Percentiles rank a stretch among this genome's conserved stretches.
phyloP scores from a whole-genome alignment of 1,140 invertebrate genomes.

The Cylas formicarius region DNA sequence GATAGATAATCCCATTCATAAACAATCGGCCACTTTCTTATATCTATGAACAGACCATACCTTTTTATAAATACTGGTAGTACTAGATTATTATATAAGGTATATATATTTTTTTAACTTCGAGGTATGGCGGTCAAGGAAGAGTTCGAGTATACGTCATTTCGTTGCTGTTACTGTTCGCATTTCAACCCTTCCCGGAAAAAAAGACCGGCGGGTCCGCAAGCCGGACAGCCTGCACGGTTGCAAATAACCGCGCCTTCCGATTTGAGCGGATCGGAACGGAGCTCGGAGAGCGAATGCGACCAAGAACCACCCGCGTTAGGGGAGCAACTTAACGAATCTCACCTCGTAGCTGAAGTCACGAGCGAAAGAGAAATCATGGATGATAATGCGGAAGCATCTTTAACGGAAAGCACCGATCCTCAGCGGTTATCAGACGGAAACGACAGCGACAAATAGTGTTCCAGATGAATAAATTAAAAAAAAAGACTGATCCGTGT shows the following conservation, averaged over 20 bases:
- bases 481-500: too few species aligned
- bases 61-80: too few species aligned
- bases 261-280: slow-evolving; percentile 32
- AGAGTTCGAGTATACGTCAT: slow-evolving; percentile 92
- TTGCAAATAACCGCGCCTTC: slow-evolving; percentile 5
- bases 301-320: slow-evolving; percentile 18
- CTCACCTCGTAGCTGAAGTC: too few species aligned
- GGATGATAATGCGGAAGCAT: too few species aligned
- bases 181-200: slow-evolving; percentile 77
- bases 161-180: slow-evolving; percentile 83
- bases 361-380: too few species aligned
- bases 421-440: too few species aligned
- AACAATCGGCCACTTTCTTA: background rate
- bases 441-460: too few species aligned
- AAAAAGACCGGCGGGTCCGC: slow-evolving; percentile 68
- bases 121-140: slow-evolving; percentile 89
- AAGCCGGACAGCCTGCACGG: slow-evolving; percentile 40
- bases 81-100: too few species aligned
- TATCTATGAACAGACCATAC: background rate
- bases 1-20: too few species aligned
- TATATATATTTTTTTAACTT: slow-evolving; percentile 16
- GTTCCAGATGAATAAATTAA: too few species aligned
- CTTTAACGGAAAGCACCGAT: too few species aligned
- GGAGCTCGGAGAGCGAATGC: slow-evolving; percentile 27
- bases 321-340: too few species aligned